phyloP scores from a whole-genome alignment of 2,888 invertebrate species.

The Acronicta aceris region DNA sequence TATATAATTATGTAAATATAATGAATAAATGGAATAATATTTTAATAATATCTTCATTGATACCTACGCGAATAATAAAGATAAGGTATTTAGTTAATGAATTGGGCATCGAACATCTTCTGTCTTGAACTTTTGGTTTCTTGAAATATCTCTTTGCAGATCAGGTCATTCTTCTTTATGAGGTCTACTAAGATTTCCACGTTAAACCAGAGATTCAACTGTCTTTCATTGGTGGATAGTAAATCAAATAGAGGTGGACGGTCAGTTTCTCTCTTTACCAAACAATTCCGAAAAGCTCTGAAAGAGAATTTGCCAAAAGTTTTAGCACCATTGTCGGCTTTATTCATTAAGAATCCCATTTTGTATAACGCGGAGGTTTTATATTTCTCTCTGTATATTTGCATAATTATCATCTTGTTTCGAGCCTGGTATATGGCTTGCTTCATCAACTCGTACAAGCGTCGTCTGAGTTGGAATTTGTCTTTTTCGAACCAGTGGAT shows the following conservation, averaged over 20 bases:
- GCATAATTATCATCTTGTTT: slow-evolving; percentile 73
- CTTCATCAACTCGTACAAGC: slow-evolving; percentile 72
- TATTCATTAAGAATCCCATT: slow-evolving; percentile 75
- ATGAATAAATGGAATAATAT: too few species aligned
- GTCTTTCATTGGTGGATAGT: slow-evolving; percentile 60
- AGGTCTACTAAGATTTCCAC: slow-evolving; percentile 66
- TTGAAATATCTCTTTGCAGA: slow-evolving; percentile 22
- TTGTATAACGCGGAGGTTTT: slow-evolving; percentile 62
- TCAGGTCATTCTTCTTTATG: slow-evolving; percentile 58
- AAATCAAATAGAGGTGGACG: slow-evolving; percentile 40
- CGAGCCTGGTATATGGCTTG: slow-evolving; percentile 73
- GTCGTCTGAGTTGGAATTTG: slow-evolving; percentile 48
- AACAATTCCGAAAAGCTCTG: slow-evolving; percentile 53
- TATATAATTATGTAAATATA: too few species aligned
- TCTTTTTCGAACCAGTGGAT: slow-evolving; percentile 14
- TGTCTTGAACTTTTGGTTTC: neutral
- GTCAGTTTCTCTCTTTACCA: slow-evolving; percentile 9
- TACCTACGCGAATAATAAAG: too few species aligned
- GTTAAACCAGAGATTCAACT: slow-evolving; percentile 67
- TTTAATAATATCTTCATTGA: too few species aligned
- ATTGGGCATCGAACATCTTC: fast-evolving
- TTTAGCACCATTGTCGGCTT: slow-evolving; percentile 66
- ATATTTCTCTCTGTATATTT: slow-evolving; percentile 58
- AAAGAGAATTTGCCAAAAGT: slow-evolving; percentile 56
- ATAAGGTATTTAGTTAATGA: neutral